Percentiles rank a stretch among this genome's conserved stretches.
phyloP scores from a whole-genome alignment of 2,113 vertebrate genomes.

The Alaudala cheleensis region DNA sequence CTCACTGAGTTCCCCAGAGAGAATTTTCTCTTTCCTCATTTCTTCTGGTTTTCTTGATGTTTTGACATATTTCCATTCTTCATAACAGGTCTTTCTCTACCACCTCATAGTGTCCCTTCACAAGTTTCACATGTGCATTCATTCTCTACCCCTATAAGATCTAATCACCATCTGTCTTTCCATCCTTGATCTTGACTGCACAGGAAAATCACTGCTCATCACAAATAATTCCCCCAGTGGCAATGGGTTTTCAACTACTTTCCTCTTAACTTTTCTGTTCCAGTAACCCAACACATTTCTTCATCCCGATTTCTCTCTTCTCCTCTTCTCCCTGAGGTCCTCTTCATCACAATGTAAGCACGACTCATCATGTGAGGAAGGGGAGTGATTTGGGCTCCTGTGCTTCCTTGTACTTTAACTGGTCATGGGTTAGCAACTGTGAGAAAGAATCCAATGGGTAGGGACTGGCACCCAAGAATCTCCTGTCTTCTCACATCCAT shows the following conservation, averaged over 20 bases:
- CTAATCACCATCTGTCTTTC: background rate
- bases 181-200: background rate
- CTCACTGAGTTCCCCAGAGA: background rate
- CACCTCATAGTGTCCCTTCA: background rate
- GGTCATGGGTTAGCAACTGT: background rate
- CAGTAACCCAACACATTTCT: background rate
- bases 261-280: background rate
- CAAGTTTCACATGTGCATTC: background rate
- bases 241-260: background rate
- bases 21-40: background rate
- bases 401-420: background rate
- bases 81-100: background rate
- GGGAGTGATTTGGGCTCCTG: background rate
- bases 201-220: background rate
- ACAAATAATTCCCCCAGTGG: background rate
- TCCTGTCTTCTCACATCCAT: background rate
- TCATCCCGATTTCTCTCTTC: background rate
- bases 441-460: background rate
- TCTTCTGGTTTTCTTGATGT: background rate
- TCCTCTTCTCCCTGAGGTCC: background rate
- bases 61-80: background rate
- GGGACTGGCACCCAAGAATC: background rate
- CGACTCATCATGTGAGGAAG: background rate
- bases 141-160: background rate
- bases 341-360: background rate